phyloP scores from a whole-genome alignment of 2,888 invertebrate species.

The Chirona hameri region DNA sequence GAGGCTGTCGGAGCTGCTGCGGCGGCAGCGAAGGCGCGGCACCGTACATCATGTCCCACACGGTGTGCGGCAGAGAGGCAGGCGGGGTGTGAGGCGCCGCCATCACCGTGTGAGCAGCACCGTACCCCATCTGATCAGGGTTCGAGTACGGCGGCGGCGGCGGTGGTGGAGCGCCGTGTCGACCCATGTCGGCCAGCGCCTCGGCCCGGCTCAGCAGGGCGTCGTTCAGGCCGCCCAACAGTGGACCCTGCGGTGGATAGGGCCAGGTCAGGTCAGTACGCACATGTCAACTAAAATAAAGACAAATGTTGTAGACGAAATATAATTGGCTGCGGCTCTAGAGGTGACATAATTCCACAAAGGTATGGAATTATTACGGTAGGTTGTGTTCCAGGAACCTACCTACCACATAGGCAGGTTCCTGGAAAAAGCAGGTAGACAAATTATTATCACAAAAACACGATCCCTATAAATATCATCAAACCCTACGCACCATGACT shows the following conservation, averaged over 20 bases:
- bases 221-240: constrained; percentile 91
- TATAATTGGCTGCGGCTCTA: too few relatives aligned
- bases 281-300: too few relatives aligned
- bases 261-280: too few relatives aligned
- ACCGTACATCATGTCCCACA: constrained; percentile 37
- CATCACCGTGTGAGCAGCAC: constrained; percentile 67
- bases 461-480: too few relatives aligned
- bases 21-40: constrained; percentile 41
- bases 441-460: too few relatives aligned
- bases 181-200: constrained; percentile 79
- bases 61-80: constrained; percentile 52
- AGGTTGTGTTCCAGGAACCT: too few relatives aligned
- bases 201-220: constrained; percentile 89
- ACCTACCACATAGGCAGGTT: too few relatives aligned
- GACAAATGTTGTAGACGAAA: too few relatives aligned
- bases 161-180: constrained; percentile 46
- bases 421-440: too few relatives aligned
- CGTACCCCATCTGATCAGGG: constrained; percentile 74
- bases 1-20: constrained; percentile 45
- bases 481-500: too few relatives aligned
- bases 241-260: constrained; percentile 68
- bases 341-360: too few relatives aligned
- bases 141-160: constrained; percentile 63
- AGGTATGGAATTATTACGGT: too few relatives aligned
- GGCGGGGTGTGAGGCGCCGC: constrained; percentile 59